Evolutionary conservation across 2,888 invertebrate species (phyloP).

Genomic region (Anagyrus pseudococci): DNA sequence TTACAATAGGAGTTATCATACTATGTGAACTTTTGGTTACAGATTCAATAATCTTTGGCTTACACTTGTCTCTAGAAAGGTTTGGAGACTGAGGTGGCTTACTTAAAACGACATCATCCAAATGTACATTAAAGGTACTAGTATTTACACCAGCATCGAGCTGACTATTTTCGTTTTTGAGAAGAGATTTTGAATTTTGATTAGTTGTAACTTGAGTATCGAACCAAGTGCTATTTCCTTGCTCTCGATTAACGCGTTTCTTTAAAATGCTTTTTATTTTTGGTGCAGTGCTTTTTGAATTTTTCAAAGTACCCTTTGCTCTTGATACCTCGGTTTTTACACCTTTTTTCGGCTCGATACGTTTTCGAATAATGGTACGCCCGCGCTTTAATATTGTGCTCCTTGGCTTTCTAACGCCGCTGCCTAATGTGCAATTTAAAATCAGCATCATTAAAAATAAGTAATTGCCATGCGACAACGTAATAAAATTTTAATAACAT

Average conservation of each 20-base stretch:
- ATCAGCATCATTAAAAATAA: slow-evolving; percentile 35
- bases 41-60: slow-evolving; percentile 19
- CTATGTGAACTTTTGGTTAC: slow-evolving; percentile 1
- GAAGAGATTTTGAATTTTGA: slow-evolving; percentile 15
- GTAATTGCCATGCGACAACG: slow-evolving; percentile 31
- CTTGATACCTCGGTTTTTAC: slow-evolving; percentile 31
- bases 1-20: no score
- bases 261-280: slow-evolving; percentile 33
- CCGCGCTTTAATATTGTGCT: slow-evolving; percentile 54
- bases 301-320: slow-evolving; percentile 27
- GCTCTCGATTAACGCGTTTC: slow-evolving; percentile 15
- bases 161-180: background rate
- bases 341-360: slow-evolving; percentile 36
- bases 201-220: slow-evolving; percentile 17
- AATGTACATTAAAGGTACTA: slow-evolving; percentile 7
- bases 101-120: background rate
- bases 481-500: slow-evolving; percentile 22
- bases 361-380: slow-evolving; percentile 51
- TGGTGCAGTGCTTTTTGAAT: slow-evolving; percentile 6
- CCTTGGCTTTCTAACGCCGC: slow-evolving; percentile 43
- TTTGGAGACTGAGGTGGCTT: background rate
- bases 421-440: slow-evolving; percentile 40
- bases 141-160: background rate
- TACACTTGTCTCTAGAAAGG: slow-evolving; percentile 1
- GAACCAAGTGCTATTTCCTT: slow-evolving; percentile 35